Conservation (phyloP, 2,888 invertebrate genomes). For the Buathra laborator region DNA sequence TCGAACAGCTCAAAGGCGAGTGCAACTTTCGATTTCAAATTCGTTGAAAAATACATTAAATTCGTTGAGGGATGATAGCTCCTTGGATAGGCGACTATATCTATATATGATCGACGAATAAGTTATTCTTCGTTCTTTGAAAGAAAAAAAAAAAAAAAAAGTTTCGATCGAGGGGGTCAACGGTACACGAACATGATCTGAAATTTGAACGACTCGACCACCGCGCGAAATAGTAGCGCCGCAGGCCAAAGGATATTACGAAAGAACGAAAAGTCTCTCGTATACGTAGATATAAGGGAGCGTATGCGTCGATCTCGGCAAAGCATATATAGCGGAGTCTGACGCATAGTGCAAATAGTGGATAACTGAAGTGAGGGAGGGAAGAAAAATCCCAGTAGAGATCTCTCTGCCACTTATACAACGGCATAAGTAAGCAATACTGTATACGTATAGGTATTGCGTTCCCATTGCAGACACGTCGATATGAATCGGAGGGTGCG, state of each 20-base stretch:
- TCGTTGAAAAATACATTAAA: slow-evolving; percentile 41
- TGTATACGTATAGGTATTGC: slow-evolving; percentile 68
- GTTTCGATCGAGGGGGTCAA: slow-evolving; percentile 6
- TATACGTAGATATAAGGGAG: slow-evolving; percentile 9
- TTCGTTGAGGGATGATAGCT: background rate
- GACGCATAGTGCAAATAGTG: slow-evolving; percentile 79
- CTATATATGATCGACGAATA: background rate
- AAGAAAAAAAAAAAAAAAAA: slow-evolving; percentile 22
- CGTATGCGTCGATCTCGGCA: background rate
- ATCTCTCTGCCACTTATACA: slow-evolving; percentile 45
- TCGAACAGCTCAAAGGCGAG: background rate
- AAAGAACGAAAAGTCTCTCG: slow-evolving; percentile 75
- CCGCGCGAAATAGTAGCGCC: slow-evolving; percentile 29
- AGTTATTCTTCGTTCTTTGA: background rate
- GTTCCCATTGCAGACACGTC: slow-evolving; percentile 68
- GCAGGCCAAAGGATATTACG: slow-evolving; percentile 44
- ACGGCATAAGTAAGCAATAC: slow-evolving; percentile 56
- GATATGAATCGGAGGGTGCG: slow-evolving; percentile 76
- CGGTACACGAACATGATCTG: slow-evolving; percentile 6
- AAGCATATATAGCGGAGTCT: slow-evolving; percentile 55
- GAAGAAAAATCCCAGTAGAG: slow-evolving; percentile 41
- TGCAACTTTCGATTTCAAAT: background rate
- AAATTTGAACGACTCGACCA: slow-evolving; percentile 26
- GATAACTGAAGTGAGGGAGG: slow-evolving; percentile 61
- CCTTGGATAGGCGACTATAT: background rate